These are phyloP conservation scores for Hyphantria cunea DNA, from an alignment of 1,140 invertebrate genomes.

Conservation along the genomic window DNA sequence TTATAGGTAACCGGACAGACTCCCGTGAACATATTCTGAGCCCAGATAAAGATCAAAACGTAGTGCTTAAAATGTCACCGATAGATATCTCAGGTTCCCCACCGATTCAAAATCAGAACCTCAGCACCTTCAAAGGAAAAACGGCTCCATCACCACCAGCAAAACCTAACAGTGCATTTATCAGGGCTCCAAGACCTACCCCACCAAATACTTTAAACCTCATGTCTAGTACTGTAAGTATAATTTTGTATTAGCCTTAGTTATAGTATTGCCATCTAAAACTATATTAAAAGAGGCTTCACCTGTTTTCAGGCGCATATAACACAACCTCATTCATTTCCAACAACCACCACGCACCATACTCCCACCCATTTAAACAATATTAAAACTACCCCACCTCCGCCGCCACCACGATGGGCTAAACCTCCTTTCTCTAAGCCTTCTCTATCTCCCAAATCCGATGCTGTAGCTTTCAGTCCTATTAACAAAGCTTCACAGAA, in stretches of 20 bases:
- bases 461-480: constrained; percentile 76
- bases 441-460: constrained; percentile 85
- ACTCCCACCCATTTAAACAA: constrained; percentile 65
- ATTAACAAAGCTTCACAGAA: constrained; percentile 76
- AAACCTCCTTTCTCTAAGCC: constrained; percentile 82
- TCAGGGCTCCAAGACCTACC: constrained; percentile 88
- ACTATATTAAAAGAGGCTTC: constrained; percentile 56
- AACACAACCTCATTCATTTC: constrained; percentile 79
- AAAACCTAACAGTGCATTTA: constrained; percentile 65
- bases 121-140: constrained; percentile 84
- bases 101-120: constrained; percentile 72
- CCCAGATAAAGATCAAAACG: constrained; percentile 85
- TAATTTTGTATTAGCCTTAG: constrained; percentile 30
- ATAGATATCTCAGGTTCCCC: constrained; percentile 78
- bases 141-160: constrained; percentile 79
- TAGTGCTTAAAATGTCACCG: constrained; percentile 89
- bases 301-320: constrained; percentile 81
- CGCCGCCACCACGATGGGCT: constrained; percentile 85
- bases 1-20: constrained; percentile 59
- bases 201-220: constrained; percentile 92
- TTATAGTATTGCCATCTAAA: constrained; percentile 43
- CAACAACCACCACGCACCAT: constrained; percentile 62
- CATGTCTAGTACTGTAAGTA: constrained; percentile 81
- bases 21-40: constrained; percentile 71
- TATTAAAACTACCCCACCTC: constrained; percentile 81